Evolutionary conservation across 92 coral and sea anemone species (phyloP).

Genomic region (Epizoanthus illoricatus): DNA sequence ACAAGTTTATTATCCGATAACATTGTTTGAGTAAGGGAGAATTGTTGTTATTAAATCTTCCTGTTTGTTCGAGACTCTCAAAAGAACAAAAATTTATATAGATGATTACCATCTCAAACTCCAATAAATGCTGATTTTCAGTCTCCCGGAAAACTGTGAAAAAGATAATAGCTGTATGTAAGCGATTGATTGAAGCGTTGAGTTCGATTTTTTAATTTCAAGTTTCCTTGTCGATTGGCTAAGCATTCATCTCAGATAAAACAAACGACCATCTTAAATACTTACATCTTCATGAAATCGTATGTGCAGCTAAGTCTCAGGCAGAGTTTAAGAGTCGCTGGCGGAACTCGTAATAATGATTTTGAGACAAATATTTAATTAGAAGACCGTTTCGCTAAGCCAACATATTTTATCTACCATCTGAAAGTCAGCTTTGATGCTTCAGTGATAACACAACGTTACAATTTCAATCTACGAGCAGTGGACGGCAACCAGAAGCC

Average conservation of each 20-base stretch:
- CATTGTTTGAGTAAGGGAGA: constrained; percentile 26
- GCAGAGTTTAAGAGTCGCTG: not conserved
- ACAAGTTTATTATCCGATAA: constrained; percentile 29
- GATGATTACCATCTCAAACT: constrained; percentile 33
- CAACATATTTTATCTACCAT: constrained; percentile 1
- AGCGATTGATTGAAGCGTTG: constrained; percentile 22
- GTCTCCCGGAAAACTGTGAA: constrained; percentile 25
- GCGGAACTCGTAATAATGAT: not conserved
- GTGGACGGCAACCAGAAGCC: too few relatives aligned
- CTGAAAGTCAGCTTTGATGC: too few relatives aligned
- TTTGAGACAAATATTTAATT: constrained; percentile 18
- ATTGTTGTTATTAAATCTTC: constrained; percentile 30
- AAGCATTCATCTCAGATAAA: constrained; percentile 18
- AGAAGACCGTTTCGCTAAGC: not conserved
- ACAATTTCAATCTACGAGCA: too few relatives aligned
- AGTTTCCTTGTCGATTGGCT: constrained; percentile 41
- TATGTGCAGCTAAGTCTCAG: not conserved
- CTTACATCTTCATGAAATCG: not conserved
- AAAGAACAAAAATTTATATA: constrained; percentile 31
- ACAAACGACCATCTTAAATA: constrained; percentile 19
- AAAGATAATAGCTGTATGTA: constrained; percentile 29
- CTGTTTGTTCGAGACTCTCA: constrained; percentile 35
- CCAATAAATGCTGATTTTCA: constrained; percentile 31
- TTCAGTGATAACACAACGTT: too few relatives aligned
- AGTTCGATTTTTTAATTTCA: constrained; percentile 34